A percentile compares a stretch with the other conserved stretches of the same genome.
phyloP scores from a whole-genome alignment of 2,797 vertebrate species.

The Pseudotriccus pelzelni region DNA sequence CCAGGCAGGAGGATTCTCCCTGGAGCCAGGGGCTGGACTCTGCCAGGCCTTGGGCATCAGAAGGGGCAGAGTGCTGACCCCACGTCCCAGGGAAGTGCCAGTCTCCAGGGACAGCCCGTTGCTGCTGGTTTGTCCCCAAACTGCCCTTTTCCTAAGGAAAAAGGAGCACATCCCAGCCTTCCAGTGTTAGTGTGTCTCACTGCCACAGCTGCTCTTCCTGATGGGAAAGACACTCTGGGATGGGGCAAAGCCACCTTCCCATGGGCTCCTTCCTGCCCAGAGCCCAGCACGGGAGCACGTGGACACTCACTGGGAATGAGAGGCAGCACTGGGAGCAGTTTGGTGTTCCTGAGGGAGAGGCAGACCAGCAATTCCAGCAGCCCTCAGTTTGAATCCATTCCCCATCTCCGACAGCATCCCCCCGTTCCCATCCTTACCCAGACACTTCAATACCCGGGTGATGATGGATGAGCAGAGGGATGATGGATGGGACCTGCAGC shows the following conservation, averaged over 20 bases:
- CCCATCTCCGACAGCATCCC: neutral
- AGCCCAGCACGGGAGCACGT: accelerated
- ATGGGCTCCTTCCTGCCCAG: neutral
- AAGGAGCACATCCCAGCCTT: accelerated
- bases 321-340: neutral
- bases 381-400: neutral
- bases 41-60: neutral
- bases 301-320: neutral
- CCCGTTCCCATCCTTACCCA: neutral
- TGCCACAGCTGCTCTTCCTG: neutral
- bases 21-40: neutral
- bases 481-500: neutral
- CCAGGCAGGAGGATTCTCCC: neutral
- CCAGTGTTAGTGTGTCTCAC: accelerated
- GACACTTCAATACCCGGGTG: neutral
- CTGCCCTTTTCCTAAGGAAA: neutral
- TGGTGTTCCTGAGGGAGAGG: neutral
- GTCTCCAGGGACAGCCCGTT: neutral
- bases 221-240: accelerated
- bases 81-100: accelerated
- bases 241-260: accelerated
- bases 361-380: neutral
- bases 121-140: neutral
- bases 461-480: neutral
- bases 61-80: neutral